Conservation (phyloP, 2,797 vertebrate species). For the Coluber constrictor region DNA sequence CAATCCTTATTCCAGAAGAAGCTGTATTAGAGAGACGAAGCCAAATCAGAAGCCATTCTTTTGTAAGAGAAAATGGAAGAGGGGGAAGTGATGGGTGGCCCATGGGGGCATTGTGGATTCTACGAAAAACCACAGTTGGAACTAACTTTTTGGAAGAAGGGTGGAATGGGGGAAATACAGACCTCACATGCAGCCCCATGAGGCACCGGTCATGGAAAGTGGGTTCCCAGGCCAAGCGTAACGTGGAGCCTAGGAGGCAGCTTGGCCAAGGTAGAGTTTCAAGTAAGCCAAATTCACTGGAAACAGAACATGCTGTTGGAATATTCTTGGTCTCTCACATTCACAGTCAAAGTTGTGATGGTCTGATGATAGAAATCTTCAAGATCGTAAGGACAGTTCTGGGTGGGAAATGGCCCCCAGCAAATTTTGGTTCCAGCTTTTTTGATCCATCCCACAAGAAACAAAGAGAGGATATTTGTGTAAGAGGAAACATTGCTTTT, state of each 20-base stretch:
- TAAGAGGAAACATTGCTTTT: not conserved
- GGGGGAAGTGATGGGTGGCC: not conserved
- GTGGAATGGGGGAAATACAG: not conserved
- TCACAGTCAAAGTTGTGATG: not conserved
- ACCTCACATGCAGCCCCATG: not conserved
- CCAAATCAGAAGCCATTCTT: not conserved
- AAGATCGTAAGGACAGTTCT: too few relatives aligned
- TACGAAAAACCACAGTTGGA: not conserved
- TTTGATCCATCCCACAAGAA: not conserved
- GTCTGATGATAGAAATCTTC: not conserved
- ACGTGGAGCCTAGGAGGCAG: not conserved
- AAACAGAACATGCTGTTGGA: not conserved
- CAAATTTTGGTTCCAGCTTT: not conserved
- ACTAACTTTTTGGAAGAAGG: not conserved
- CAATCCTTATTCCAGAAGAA: not conserved
- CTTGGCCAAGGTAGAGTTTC: not conserved
- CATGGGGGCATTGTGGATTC: not conserved
- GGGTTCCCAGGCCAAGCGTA: not conserved
- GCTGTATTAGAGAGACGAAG: not conserved
- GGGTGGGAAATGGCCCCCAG: not conserved
- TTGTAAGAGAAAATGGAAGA: not conserved
- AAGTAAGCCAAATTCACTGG: not conserved
- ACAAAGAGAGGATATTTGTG: not conserved
- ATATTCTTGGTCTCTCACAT: not conserved
- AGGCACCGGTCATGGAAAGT: conserved; percentile 18